Conservation (phyloP, 2,797 vertebrate genomes). For the Hipposideros larvatus region DNA sequence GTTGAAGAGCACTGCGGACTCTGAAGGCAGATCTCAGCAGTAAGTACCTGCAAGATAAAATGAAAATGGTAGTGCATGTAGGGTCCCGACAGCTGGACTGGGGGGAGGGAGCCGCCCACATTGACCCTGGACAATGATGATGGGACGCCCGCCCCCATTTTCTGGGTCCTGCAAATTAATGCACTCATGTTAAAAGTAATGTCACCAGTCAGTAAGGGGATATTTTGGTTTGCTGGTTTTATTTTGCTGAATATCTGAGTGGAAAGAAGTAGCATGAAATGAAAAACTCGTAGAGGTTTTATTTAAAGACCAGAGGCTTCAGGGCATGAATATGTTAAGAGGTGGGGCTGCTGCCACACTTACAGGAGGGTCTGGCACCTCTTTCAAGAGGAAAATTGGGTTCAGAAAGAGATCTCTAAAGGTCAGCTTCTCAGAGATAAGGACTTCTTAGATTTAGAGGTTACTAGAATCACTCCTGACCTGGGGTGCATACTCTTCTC, state of each 20-base stretch:
- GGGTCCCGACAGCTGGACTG: fast-evolving
- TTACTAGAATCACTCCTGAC: no score
- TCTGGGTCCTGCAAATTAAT: not conserved
- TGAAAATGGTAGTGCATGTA: fast-evolving
- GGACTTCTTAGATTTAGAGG: not conserved
- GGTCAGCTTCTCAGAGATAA: not conserved
- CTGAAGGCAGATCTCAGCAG: not conserved
- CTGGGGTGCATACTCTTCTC: not conserved
- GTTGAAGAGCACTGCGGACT: not conserved
- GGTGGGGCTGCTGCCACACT: no score
- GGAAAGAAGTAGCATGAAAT: not conserved
- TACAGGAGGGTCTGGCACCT: not conserved
- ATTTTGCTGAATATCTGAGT: not conserved
- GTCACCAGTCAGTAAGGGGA: not conserved
- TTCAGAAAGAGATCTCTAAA: not conserved
- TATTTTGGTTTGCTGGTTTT: not conserved
- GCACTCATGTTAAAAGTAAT: not conserved
- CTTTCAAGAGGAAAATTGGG: not conserved
- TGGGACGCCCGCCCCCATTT: fast-evolving
- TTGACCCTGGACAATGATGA: not conserved
- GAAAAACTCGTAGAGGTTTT: constrained; percentile 39
- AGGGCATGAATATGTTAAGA: not conserved
- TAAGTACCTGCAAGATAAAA: not conserved
- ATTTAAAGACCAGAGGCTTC: not conserved
- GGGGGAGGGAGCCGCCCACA: fast-evolving